phyloP scores from a whole-genome alignment of 2,888 invertebrate species.

The Drosophila limbata region DNA sequence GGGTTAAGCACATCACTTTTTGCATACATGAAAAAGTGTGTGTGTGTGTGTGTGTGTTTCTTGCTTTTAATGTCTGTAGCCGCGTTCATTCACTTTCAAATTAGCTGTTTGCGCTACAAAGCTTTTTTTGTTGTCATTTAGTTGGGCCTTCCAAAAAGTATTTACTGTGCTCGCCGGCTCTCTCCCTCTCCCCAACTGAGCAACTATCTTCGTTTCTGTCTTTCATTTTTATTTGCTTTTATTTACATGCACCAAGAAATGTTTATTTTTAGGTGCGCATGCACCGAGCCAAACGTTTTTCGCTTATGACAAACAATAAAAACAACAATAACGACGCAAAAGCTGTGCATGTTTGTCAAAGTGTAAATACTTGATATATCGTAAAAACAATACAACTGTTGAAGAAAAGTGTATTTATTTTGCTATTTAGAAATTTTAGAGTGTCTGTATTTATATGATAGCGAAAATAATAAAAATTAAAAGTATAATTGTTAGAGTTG shows the following conservation, averaged over 20 bases:
- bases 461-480: too few relatives aligned
- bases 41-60: not conserved
- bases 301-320: slow-evolving; percentile 36
- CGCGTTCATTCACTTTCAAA: slow-evolving; percentile 60
- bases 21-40: not conserved
- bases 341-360: not conserved
- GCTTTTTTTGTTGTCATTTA: slow-evolving; percentile 54
- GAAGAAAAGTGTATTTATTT: not conserved
- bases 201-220: slow-evolving; percentile 22
- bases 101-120: slow-evolving; percentile 37
- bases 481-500: too few relatives aligned
- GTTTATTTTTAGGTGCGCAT: slow-evolving; percentile 40
- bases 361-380: slow-evolving; percentile 16
- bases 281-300: slow-evolving; percentile 43
- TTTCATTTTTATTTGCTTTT: slow-evolving; percentile 41
- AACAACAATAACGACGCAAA: slow-evolving; percentile 4
- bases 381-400: not conserved
- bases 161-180: slow-evolving; percentile 36
- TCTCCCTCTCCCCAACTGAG: slow-evolving; percentile 18
- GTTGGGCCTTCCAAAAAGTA: slow-evolving; percentile 44
- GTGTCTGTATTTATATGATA: too few relatives aligned
- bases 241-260: slow-evolving; percentile 63
- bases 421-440: not conserved
- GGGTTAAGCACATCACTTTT: slow-evolving; percentile 22
- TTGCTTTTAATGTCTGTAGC: slow-evolving; percentile 11